Evolutionary conservation across 2,113 vertebrate species (phyloP).

Genomic region (Cavia porcellus): DNA sequence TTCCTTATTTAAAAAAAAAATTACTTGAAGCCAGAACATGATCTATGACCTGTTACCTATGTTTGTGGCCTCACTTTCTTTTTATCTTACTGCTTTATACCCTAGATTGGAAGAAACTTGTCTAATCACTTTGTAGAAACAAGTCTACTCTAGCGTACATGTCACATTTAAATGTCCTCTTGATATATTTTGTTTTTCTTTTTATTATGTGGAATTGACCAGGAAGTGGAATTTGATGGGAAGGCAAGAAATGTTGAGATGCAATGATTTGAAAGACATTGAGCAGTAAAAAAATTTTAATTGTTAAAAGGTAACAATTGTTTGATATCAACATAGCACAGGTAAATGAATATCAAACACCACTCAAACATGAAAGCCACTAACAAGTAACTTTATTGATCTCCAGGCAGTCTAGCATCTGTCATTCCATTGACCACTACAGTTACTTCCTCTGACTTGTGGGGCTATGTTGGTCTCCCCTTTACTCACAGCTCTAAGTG

Average conservation of each 20-base stretch:
- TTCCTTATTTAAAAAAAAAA: neutral
- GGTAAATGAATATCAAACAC: neutral
- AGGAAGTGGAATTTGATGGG: conserved; percentile 1
- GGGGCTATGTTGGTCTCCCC: neutral
- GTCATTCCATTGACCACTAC: too few relatives aligned
- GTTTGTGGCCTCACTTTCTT: neutral
- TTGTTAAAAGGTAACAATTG: neutral
- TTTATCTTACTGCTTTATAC: neutral
- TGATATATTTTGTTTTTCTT: neutral
- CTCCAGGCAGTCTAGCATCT: neutral
- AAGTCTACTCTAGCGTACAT: neutral
- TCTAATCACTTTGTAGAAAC: neutral
- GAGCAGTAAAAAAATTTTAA: neutral
- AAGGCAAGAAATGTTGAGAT: neutral
- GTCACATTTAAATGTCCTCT: neutral
- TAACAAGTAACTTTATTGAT: neutral
- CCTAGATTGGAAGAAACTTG: neutral
- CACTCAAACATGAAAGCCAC: neutral
- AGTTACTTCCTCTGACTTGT: too few relatives aligned
- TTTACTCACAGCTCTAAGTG: neutral
- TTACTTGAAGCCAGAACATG: neutral
- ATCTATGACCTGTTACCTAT: neutral
- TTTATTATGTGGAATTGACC: neutral
- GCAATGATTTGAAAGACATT: neutral
- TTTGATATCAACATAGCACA: neutral